A percentile compares a stretch with the other conserved stretches of the same genome.
Evolutionary conservation across 1,140 invertebrate species (phyloP).

Genomic region (Micrasema longulum): DNA sequence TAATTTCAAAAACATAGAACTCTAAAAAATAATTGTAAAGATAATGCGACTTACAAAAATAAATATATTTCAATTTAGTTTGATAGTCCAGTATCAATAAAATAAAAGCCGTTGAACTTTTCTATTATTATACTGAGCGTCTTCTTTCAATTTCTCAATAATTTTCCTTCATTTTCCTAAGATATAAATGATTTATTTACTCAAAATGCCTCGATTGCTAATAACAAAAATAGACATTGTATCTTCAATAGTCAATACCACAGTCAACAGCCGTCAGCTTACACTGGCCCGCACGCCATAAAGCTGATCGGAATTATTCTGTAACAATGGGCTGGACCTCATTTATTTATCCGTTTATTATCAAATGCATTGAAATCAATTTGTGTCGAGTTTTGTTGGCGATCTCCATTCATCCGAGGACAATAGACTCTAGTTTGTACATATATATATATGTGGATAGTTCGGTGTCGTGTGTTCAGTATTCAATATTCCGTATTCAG

Average conservation of each 20-base stretch:
- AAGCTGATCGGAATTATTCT: conserved; percentile 40
- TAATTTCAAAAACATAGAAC: too few relatives aligned
- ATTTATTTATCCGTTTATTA: conserved; percentile 52
- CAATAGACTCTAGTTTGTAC: conserved; percentile 26
- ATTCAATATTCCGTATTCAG: neutral
- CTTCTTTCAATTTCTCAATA: too few relatives aligned
- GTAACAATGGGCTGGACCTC: conserved; percentile 43
- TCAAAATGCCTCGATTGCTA: neutral
- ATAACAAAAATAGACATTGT: neutral
- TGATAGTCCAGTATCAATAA: too few relatives aligned
- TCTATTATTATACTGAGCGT: too few relatives aligned
- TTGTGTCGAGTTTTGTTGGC: conserved; percentile 48
- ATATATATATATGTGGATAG: neutral
- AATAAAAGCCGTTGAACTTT: too few relatives aligned
- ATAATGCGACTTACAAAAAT: too few relatives aligned
- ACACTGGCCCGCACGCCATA: conserved; percentile 16
- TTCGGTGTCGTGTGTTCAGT: conserved; percentile 1
- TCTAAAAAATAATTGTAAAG: too few relatives aligned
- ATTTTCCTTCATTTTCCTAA: too few relatives aligned
- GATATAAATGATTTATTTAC: too few relatives aligned
- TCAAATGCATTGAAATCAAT: conserved; percentile 52
- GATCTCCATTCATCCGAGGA: conserved; percentile 36
- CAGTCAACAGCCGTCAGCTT: conserved; percentile 3
- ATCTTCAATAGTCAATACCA: neutral
- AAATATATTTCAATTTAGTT: too few relatives aligned